phyloP scores from a whole-genome alignment of 2,797 vertebrate species.

The Anguilla megastoma region DNA sequence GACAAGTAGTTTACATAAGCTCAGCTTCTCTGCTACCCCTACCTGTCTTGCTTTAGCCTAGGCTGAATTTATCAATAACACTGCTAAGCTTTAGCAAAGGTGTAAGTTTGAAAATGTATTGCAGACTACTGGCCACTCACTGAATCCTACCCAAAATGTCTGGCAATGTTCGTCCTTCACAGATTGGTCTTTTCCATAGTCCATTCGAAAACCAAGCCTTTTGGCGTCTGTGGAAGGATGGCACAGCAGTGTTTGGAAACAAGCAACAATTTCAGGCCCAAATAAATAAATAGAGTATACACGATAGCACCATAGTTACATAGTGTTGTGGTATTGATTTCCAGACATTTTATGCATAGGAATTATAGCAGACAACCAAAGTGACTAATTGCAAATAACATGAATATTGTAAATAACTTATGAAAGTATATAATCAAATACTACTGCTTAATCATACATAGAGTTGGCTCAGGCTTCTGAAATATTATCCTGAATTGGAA shows the following conservation, averaged over 20 bases:
- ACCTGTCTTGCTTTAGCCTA: background rate
- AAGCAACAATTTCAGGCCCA: background rate
- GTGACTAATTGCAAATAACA: too few species aligned
- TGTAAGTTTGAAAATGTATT: background rate
- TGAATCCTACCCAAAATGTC: background rate
- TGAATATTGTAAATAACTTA: too few species aligned
- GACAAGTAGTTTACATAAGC: background rate
- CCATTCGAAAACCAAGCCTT: background rate
- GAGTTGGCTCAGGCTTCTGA: too few species aligned
- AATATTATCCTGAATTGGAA: too few species aligned
- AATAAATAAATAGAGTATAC: background rate
- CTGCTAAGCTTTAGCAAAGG: constrained; percentile 16
- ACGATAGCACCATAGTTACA: too few species aligned
- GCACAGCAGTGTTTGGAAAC: background rate
- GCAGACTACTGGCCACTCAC: background rate
- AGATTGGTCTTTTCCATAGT: background rate
- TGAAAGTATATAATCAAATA: too few species aligned
- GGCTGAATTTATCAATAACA: background rate
- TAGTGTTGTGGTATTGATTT: too few species aligned
- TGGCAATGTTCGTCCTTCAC: background rate
- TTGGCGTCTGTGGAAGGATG: background rate
- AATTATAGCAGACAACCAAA: too few species aligned
- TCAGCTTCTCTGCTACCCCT: background rate
- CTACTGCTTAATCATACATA: too few species aligned
- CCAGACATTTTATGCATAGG: too few species aligned